Conservation (phyloP, 1,140 invertebrate genomes). For the Leptoteleia sp. region DNA sequence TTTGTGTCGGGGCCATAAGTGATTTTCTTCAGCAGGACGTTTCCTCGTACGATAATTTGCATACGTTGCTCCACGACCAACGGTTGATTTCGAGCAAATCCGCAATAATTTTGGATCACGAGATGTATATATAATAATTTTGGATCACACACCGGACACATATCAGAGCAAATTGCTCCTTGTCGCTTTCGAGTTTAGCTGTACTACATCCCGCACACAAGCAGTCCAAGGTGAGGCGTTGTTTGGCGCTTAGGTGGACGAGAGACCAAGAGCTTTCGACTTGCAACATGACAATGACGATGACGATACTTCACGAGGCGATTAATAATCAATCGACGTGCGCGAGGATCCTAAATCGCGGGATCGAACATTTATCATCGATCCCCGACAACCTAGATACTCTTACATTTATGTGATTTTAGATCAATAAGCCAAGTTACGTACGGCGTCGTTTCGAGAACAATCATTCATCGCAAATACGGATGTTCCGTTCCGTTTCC, state of each 20-base stretch:
- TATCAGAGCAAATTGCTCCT: slow-evolving; percentile 60
- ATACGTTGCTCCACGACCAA: slow-evolving; percentile 22
- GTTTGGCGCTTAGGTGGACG: slow-evolving; percentile 1
- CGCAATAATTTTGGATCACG: slow-evolving; percentile 38
- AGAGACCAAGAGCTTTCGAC: not conserved
- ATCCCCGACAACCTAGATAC: slow-evolving; percentile 68
- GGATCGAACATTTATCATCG: slow-evolving; percentile 65
- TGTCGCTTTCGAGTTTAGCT: slow-evolving; percentile 54
- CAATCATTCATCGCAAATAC: too few relatives aligned
- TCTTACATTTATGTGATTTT: slow-evolving; percentile 80
- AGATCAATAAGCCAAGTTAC: slow-evolving; percentile 73
- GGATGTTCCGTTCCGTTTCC: too few relatives aligned
- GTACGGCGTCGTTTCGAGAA: slow-evolving; percentile 60
- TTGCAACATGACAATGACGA: slow-evolving; percentile 1
- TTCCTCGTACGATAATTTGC: slow-evolving; percentile 11
- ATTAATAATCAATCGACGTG: slow-evolving; percentile 45
- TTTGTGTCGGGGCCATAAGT: too few relatives aligned
- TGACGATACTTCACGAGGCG: slow-evolving; percentile 19
- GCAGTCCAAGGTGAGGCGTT: not conserved
- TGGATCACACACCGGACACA: slow-evolving; percentile 42
- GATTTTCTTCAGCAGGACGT: too few relatives aligned
- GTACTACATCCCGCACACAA: slow-evolving; percentile 38
- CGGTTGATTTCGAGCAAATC: slow-evolving; percentile 27
- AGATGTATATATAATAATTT: slow-evolving; percentile 16
- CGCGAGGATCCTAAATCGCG: slow-evolving; percentile 68